phyloP scores from a whole-genome alignment of 2,888 invertebrate species.

The Metalampra italica region DNA sequence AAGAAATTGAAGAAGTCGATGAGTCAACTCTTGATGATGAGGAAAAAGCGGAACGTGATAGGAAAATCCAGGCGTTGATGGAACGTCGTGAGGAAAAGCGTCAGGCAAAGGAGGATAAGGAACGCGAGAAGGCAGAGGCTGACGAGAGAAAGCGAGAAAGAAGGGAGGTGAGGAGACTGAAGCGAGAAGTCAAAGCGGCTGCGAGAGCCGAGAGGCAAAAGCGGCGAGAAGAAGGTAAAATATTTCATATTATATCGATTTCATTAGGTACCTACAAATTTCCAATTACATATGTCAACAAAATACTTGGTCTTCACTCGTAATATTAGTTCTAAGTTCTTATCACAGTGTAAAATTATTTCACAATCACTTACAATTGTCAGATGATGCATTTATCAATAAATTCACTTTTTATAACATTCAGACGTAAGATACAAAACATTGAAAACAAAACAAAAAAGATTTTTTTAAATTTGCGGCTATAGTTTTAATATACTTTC shows the following conservation, averaged over 20 bases:
- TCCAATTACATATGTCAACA: no score
- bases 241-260: not conserved
- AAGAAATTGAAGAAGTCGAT: slow-evolving; percentile 60
- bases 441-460: no score
- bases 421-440: no score
- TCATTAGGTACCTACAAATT: no score
- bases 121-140: slow-evolving; percentile 40
- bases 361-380: no score
- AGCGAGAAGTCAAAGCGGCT: slow-evolving; percentile 49
- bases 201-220: slow-evolving; percentile 48
- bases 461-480: no score
- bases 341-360: no score
- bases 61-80: slow-evolving; percentile 38
- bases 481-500: no score
- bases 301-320: no score
- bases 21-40: slow-evolving; percentile 62
- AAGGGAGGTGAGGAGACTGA: slow-evolving; percentile 48
- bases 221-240: slow-evolving; percentile 52
- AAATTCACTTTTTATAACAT: no score
- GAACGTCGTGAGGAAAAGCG: slow-evolving; percentile 42
- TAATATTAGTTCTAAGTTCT: no score
- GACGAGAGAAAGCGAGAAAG: slow-evolving; percentile 49
- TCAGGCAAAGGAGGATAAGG: slow-evolving; percentile 42
- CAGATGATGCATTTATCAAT: no score
- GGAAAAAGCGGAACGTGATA: slow-evolving; percentile 51